Evolutionary conservation across 2,888 invertebrate genomes (phyloP), one percentile per base, ranked within the genome.

Genomic region (Timandra comae): DNA sequence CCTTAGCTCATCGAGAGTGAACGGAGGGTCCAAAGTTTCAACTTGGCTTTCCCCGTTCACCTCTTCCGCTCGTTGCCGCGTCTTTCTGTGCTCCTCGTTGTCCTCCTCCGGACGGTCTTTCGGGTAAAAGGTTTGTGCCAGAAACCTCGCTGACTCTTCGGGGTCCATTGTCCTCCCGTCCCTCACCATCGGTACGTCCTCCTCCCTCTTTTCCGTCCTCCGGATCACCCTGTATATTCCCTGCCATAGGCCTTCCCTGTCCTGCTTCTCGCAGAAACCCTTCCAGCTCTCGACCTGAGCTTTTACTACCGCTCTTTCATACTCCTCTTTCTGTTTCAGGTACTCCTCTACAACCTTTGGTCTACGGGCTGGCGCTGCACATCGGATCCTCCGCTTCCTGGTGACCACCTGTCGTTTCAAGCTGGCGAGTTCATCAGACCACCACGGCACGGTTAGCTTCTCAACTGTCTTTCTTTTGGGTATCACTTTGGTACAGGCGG

Each of bases 151-250:
- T 2, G 23, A 23, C 9, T 9, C 9, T 30, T 16, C 10, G 25
- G 16, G 16, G 5, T 16, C 16, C 16, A 16, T 3, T 4, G 5
- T 5, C 16, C 3, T 16, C 5, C 16, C 16, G 16, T 16, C 16
- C 16, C 5, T 16, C 9, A 19, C 21, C 12, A 39, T 6, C 2
- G 28, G 30, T 3, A 25, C 2, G 9, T 40, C 40, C 6, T 32
- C 35, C 3, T 30, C 7, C 3, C 33, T 29, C 1, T 10, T 28
- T 2, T 3, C 10, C 1, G 33, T 28, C 8, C 33, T 30, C 0
- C 28, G 10, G 3, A 38, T 33, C 0, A 37, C 29, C 23, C 33
- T 20, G 11, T 33, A 32, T 7, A 32, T 24, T 8, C 27, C 29
- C 2, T n/a, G n/a, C n/a, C n/a, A n/a, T n/a, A n/a, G n/a, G n/a